A percentile compares a stretch with the other conserved stretches of the same genome.
These are phyloP conservation scores for Proctacanthus coquilletti DNA, from an alignment of 1,140 invertebrate genomes.

Conservation along the genomic window DNA sequence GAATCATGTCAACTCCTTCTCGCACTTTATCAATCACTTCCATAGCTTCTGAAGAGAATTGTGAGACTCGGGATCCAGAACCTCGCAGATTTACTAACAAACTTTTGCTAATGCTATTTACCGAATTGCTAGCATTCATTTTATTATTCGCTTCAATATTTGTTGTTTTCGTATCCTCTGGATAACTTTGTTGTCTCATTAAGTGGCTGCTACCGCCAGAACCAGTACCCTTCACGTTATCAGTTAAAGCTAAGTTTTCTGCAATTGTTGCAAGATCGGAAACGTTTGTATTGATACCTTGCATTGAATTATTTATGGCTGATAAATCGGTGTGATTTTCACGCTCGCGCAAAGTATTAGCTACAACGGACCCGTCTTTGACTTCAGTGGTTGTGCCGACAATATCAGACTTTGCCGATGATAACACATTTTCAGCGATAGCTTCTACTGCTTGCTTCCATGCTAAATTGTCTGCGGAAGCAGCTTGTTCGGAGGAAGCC, in stretches of 20 bases:
- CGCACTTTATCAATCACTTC: constrained; percentile 47
- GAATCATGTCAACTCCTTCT: constrained; percentile 50
- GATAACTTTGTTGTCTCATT: constrained; percentile 20
- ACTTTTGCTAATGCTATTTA: constrained; percentile 21
- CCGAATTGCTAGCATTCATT: constrained; percentile 27
- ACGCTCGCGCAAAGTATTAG: constrained; percentile 33
- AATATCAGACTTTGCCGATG: constrained; percentile 64
- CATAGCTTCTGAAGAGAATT: constrained; percentile 34
- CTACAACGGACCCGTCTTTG: constrained; percentile 30
- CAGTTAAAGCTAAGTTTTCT: constrained; percentile 55
- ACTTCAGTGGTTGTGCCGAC: constrained; percentile 44
- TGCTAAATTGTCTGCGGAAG: constrained; percentile 77
- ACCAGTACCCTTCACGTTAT: constrained; percentile 20
- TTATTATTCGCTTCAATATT: constrained; percentile 30
- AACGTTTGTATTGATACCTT: constrained; percentile 24
- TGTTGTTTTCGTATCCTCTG: constrained; percentile 7
- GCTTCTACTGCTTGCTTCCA: constrained; percentile 82
- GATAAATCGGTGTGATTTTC: constrained; percentile 40
- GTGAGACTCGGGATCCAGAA: constrained; percentile 11
- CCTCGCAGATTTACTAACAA: constrained; percentile 18
- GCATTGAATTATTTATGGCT: constrained; percentile 45
- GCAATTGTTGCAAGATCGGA: constrained; percentile 70
- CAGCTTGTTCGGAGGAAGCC: constrained; percentile 78
- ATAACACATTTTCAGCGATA: constrained; percentile 69
- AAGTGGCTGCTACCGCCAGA: constrained; percentile 8